Evolutionary conservation across 1,140 invertebrate genomes (phyloP), one percentile per base, ranked within the genome.

Genomic region (Zaprionus ghesquierei): DNA sequence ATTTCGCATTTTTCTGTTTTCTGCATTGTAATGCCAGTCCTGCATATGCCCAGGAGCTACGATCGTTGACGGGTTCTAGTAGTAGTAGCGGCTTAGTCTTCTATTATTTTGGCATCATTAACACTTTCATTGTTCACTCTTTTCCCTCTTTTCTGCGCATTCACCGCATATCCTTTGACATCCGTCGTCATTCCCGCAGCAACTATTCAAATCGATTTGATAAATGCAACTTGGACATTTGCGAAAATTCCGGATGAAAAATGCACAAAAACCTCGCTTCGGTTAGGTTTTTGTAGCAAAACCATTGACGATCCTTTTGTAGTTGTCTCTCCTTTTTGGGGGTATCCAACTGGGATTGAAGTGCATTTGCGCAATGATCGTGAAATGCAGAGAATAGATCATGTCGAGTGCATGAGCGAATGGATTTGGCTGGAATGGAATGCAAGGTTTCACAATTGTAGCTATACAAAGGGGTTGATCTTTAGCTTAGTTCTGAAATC

Each of bases 101-200:
- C 69, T 63, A 77, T 89, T 87, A 82, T 89, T 79, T 87, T 78
- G 69, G 82, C 81, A 90, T 90, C 87, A 90, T 90, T 90, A 90
- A 90, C 87, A 90, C 87, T 69, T 87, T 68, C 65, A 72, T 84
- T 90, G 89, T 90, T 74, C 66, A 29, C 27, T n/a, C 5, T 6
- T 18, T 54, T 13, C n/a, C 49, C 15, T 55, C 29, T 41, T 44
- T 25, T 50, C 22, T 33, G 1, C 22, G 27, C 46, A 63, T 49
- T 75, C 27, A 49, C 55, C 54, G 56, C 64, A 54, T 59, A 58
- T 63, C 64, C 69, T 78, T 71, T 56, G 62, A 69, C 64, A 60
- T 66, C 29, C 33, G 54, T 65, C 49, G 13, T 44, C 66, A 22
- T 63, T 78, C 20, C 55, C 70, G 53, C n/a, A n/a, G n/a, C n/a